Evolutionary conservation across 2,888 invertebrate genomes (phyloP).

Genomic region (Caenorhabditis sp.): DNA sequence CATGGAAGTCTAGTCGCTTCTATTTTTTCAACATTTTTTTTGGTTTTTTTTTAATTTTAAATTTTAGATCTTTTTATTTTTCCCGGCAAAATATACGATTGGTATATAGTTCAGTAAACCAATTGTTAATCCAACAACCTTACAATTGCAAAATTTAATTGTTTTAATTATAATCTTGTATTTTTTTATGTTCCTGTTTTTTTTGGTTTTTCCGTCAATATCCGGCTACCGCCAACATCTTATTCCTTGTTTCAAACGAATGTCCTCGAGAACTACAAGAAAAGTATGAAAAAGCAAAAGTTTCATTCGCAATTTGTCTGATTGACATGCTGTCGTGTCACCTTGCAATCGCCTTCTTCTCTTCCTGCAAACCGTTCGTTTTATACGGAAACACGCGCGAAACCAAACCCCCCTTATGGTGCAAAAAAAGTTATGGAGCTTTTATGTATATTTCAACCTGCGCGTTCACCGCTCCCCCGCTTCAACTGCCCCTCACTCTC

Average conservation of each 20-base stretch:
- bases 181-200: not conserved
- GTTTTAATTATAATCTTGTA: too few relatives aligned
- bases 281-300: not conserved
- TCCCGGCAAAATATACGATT: too few relatives aligned
- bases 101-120: too few relatives aligned
- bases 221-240: slow-evolving; percentile 1
- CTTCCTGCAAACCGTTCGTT: slow-evolving; percentile 15
- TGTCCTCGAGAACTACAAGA: slow-evolving; percentile 14
- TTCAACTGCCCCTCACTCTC: not conserved
- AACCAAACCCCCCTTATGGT: not conserved
- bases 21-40: slow-evolving; percentile 1
- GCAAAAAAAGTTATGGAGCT: slow-evolving; percentile 43
- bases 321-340: slow-evolving; percentile 39
- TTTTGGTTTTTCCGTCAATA: not conserved
- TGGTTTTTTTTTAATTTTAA: too few relatives aligned
- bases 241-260: slow-evolving; percentile 27
- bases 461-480: not conserved
- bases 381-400: slow-evolving; percentile 16
- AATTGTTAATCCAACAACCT: too few relatives aligned
- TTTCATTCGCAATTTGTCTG: slow-evolving; percentile 20
- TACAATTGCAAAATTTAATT: too few relatives aligned
- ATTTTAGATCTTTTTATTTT: too few relatives aligned
- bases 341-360: slow-evolving; percentile 12
- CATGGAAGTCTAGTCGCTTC: not conserved
- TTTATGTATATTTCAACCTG: slow-evolving; percentile 26